Conservation (phyloP, 2,888 invertebrate genomes). For the Agrotis exclamationis region DNA sequence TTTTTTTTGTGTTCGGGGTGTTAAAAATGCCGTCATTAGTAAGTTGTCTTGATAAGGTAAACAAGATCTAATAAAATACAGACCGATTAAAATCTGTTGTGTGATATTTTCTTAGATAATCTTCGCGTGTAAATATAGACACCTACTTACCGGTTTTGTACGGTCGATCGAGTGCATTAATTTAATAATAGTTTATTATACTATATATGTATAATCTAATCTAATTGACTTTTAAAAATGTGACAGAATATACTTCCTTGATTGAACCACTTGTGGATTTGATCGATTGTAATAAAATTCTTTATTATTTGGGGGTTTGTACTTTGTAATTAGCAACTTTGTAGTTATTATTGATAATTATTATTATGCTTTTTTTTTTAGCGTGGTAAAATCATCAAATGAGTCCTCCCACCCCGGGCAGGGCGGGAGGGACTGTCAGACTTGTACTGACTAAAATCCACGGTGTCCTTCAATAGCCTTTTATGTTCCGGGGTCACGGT, state of each 20-base stretch:
- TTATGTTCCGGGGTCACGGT: too few relatives aligned
- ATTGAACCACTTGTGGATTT: conserved; percentile 12
- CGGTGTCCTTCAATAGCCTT: too few relatives aligned
- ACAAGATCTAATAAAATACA: neutral
- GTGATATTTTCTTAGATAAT: neutral
- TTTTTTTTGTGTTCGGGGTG: too few relatives aligned
- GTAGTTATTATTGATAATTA: too few relatives aligned
- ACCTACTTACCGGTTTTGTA: neutral
- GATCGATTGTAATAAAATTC: neutral
- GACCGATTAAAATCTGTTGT: neutral
- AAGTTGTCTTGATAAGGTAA: neutral
- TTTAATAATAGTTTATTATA: neutral
- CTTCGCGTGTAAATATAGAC: neutral
- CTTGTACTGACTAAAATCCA: too few relatives aligned
- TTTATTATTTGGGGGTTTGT: too few relatives aligned
- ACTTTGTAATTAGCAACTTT: too few relatives aligned
- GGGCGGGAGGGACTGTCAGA: too few relatives aligned
- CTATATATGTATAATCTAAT: conserved; percentile 24
- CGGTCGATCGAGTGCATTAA: conserved; percentile 10
- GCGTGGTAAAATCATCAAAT: too few relatives aligned
- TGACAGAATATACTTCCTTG: conserved; percentile 35
- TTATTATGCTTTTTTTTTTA: neutral
- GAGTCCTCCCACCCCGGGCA: too few relatives aligned
- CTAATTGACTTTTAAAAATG: conserved; percentile 14
- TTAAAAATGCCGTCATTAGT: too few relatives aligned